A percentile compares a stretch with the other conserved stretches of the same genome.
phyloP scores from a whole-genome alignment of 2,888 invertebrate species.

The Dynastes tityus region DNA sequence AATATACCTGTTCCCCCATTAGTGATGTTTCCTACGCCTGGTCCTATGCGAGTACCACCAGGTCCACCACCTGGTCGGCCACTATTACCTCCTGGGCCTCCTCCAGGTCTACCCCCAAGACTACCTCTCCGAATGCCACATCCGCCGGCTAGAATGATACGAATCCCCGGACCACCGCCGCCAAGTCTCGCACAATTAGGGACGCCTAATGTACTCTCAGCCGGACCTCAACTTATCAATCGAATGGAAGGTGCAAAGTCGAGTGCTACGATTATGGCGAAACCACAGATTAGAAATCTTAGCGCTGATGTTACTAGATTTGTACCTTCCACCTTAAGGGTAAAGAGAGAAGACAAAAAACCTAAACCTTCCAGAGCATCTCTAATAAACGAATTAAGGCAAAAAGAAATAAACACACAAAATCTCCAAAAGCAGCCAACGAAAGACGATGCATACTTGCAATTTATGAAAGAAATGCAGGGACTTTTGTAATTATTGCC shows the following conservation, averaged over 20 bases:
- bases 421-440: constrained; percentile 71
- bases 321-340: constrained; percentile 92
- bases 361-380: constrained; percentile 73
- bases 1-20: constrained; percentile 72
- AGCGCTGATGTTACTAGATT: constrained; percentile 96
- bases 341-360: constrained; percentile 89
- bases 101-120: constrained; percentile 76
- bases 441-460: constrained; percentile 98
- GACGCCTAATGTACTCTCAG: constrained; percentile 83
- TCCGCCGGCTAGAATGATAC: constrained; percentile 72
- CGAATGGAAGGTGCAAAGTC: constrained; percentile 77
- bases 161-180: constrained; percentile 53
- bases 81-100: constrained; percentile 74
- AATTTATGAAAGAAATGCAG: constrained; percentile 99
- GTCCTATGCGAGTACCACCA: constrained; percentile 73
- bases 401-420: constrained; percentile 69
- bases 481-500: constrained; percentile 80
- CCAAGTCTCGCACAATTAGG: constrained; percentile 58
- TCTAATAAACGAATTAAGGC: constrained; percentile 72
- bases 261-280: constrained; percentile 90
- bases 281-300: constrained; percentile 95
- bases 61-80: constrained; percentile 74
- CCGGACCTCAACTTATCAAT: constrained; percentile 87
- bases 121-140: constrained; percentile 74
- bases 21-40: constrained; percentile 62